phyloP scores from a whole-genome alignment of 2,888 invertebrate species.

The Agelastica alni region DNA sequence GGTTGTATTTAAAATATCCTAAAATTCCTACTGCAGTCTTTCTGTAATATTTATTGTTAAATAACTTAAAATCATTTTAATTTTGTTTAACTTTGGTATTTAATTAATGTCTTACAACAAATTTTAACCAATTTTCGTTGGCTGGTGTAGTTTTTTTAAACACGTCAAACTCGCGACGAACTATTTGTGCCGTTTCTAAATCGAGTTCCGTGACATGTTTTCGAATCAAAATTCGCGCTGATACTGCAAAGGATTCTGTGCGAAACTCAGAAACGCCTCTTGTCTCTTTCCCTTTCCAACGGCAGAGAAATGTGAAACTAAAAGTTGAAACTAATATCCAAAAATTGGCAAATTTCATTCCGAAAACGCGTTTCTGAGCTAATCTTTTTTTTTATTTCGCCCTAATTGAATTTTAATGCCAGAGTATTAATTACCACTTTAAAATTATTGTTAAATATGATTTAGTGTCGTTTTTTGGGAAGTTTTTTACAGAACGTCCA shows the following conservation, averaged over 20 bases:
- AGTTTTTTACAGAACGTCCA: neutral
- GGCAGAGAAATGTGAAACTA: constrained; percentile 5
- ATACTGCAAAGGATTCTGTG: constrained; percentile 53
- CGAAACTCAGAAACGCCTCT: constrained; percentile 36
- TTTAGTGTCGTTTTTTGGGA: too few species aligned
- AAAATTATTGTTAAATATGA: too few species aligned
- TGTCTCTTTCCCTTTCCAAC: constrained; percentile 13
- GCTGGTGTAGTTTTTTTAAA: too few species aligned
- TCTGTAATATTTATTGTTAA: too few species aligned
- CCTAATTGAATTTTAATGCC: too few species aligned
- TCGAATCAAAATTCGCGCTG: constrained; percentile 46
- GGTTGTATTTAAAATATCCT: too few species aligned
- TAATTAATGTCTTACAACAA: too few species aligned
- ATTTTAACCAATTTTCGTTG: too few species aligned
- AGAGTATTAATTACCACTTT: too few species aligned
- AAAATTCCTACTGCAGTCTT: too few species aligned
- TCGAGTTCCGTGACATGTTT: constrained; percentile 33
- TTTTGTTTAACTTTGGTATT: too few species aligned
- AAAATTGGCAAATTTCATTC: neutral
- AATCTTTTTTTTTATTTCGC: neutral
- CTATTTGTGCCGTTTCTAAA: neutral
- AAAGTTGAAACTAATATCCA: constrained; percentile 6
- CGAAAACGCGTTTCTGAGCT: neutral
- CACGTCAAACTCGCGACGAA: neutral
- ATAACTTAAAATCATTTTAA: too few species aligned